phyloP scores from a whole-genome alignment of 2,797 vertebrate genomes.

The Tamandua tetradactyla region DNA sequence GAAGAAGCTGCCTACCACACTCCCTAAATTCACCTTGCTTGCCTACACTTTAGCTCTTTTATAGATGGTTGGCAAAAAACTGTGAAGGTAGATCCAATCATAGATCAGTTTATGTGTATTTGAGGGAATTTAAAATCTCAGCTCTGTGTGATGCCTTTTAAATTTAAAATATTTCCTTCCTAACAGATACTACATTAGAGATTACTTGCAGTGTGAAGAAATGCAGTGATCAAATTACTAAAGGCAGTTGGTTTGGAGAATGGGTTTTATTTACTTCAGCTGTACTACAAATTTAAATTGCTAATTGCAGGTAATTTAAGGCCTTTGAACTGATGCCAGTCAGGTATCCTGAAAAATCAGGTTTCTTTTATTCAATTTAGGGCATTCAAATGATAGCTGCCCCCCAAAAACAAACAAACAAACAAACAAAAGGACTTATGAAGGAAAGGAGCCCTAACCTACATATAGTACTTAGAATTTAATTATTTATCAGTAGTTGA shows the following conservation, averaged over 20 bases:
- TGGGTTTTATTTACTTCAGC: constrained; percentile 32
- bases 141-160: not conserved
- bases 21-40: not conserved
- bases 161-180: not conserved
- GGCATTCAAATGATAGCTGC: not conserved
- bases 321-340: not conserved
- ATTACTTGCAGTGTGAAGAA: not conserved
- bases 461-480: not conserved
- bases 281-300: not conserved
- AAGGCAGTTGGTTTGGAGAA: not conserved
- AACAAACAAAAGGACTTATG: not conserved
- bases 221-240: not conserved
- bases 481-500: not conserved
- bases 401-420: not conserved
- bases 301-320: not conserved
- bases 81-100: not conserved
- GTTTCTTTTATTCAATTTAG: not conserved
- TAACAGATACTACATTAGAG: not conserved
- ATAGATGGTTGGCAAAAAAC: not conserved
- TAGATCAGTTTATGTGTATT: not conserved
- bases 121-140: not conserved
- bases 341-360: constrained; percentile 7
- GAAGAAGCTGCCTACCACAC: not conserved
- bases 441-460: not conserved
- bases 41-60: not conserved